phyloP scores from a whole-genome alignment of 2,797 vertebrate species.

The Notolepis coatsorum region DNA sequence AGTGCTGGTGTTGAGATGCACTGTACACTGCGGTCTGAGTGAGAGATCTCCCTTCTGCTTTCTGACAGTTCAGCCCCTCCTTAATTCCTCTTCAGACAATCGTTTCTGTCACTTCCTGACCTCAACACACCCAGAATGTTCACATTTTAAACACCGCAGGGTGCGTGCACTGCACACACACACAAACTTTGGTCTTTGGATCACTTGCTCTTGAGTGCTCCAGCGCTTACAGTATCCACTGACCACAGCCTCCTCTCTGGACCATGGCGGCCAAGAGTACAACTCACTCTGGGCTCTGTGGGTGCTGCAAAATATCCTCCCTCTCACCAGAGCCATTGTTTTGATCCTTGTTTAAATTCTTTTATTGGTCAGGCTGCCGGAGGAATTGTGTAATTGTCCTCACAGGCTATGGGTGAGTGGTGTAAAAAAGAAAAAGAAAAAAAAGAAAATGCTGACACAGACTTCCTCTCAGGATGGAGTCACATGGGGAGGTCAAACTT shows the following conservation, averaged over 20 bases:
- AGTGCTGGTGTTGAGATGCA: constrained; percentile 33
- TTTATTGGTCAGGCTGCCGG: constrained; percentile 31
- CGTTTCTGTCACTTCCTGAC: constrained; percentile 34
- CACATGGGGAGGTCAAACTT: constrained; percentile 74
- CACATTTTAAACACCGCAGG: constrained; percentile 43
- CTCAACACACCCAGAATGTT: constrained; percentile 24
- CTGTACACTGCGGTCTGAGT: too few relatives aligned
- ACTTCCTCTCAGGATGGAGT: constrained; percentile 76
- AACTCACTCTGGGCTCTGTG: constrained; percentile 20
- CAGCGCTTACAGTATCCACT: constrained; percentile 37
- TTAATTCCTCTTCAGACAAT: constrained; percentile 32
- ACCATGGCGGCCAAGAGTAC: constrained; percentile 20
- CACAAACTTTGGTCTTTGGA: constrained; percentile 32
- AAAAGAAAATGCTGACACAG: constrained; percentile 74
- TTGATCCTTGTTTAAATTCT: constrained; percentile 46
- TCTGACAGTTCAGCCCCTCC: constrained; percentile 20
- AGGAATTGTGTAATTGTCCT: constrained; percentile 59
- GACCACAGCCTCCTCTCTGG: constrained; percentile 43
- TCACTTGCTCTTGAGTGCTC: constrained; percentile 26
- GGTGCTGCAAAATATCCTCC: constrained; percentile 36
- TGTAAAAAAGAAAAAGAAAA: constrained; percentile 17
- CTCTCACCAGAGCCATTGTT: constrained; percentile 36
- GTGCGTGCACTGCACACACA: not conserved
- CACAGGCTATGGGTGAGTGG: constrained; percentile 40
- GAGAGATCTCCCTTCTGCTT: constrained; percentile 24